A percentile compares a stretch with the other conserved stretches of the same genome.
Conservation (phyloP, 2,113 vertebrate species). For the Grallaria varia region DNA sequence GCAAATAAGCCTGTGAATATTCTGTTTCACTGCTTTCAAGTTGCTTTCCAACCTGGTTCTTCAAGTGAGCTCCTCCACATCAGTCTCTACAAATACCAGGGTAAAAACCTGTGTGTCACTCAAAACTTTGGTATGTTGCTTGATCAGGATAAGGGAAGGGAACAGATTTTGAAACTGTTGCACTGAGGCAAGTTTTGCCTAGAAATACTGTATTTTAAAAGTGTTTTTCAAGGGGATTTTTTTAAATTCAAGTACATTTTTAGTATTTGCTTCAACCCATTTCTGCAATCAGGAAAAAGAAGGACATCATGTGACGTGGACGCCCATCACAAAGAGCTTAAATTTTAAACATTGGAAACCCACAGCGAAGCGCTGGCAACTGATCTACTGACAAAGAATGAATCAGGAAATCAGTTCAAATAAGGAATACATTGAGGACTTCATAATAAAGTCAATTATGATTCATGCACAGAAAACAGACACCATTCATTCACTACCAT, state of each 20-base stretch:
- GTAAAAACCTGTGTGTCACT: not conserved
- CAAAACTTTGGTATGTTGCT: not conserved
- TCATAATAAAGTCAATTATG: conserved; percentile 41
- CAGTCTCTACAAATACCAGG: not conserved
- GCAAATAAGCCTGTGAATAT: conserved; percentile 32
- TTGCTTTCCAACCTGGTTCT: not conserved
- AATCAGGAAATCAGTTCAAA: conserved; percentile 57
- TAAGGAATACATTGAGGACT: conserved; percentile 54
- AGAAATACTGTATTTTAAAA: not conserved
- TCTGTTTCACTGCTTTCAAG: not conserved
- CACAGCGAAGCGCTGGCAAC: conserved; percentile 16
- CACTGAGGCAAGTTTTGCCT: not conserved
- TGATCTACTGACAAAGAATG: conserved; percentile 2
- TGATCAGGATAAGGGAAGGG: not conserved
- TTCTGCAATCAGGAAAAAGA: not conserved
- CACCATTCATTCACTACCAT: conserved; percentile 36
- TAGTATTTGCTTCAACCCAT: not conserved
- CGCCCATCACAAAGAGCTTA: not conserved
- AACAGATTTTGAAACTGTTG: not conserved
- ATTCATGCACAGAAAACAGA: conserved; percentile 59
- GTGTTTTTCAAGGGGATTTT: not conserved
- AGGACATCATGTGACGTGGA: not conserved
- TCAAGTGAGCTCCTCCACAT: not conserved
- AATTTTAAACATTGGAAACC: conserved; percentile 18
- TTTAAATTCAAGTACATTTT: not conserved